These are phyloP conservation scores for Pempheris klunzingeri DNA, from an alignment of 2,797 vertebrate species.

Conservation along the genomic window DNA sequence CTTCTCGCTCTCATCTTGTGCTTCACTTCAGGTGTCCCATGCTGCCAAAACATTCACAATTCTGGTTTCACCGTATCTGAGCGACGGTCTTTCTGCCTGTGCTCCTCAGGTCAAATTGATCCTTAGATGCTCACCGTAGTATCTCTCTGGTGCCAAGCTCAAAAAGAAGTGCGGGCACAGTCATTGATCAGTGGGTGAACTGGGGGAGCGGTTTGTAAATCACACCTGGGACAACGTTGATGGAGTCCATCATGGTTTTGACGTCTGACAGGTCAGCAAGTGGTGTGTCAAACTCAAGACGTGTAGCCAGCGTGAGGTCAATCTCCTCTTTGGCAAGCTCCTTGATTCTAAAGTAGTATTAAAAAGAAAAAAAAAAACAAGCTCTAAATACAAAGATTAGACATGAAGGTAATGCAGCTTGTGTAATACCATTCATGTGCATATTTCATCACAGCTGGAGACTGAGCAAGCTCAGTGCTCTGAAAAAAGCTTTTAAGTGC, in stretches of 20 bases:
- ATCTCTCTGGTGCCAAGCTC: neutral
- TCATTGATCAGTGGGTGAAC: neutral
- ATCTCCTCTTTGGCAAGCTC: slow-evolving; percentile 88
- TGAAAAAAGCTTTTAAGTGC: neutral
- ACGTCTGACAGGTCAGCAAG: slow-evolving; percentile 90
- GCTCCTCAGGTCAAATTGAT: neutral
- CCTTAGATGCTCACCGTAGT: neutral
- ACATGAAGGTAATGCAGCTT: neutral
- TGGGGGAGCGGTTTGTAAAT: neutral
- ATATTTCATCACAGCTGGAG: too few relatives aligned
- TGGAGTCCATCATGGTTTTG: slow-evolving; percentile 93
- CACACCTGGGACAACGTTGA: slow-evolving; percentile 91
- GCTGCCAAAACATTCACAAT: neutral
- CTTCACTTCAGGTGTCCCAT: neutral
- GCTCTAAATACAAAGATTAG: neutral
- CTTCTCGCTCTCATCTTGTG: neutral
- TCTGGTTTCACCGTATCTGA: neutral
- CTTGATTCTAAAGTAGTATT: slow-evolving; percentile 85
- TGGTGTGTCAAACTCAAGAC: slow-evolving; percentile 87
- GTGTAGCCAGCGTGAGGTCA: slow-evolving; percentile 84
- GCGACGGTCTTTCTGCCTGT: neutral
- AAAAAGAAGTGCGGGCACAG: neutral
- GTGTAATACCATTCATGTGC: neutral
- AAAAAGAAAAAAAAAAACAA: neutral
- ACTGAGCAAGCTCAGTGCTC: neutral